phyloP scores from a whole-genome alignment of 23 tunicate genomes.

The Halocynthia aurantium region DNA sequence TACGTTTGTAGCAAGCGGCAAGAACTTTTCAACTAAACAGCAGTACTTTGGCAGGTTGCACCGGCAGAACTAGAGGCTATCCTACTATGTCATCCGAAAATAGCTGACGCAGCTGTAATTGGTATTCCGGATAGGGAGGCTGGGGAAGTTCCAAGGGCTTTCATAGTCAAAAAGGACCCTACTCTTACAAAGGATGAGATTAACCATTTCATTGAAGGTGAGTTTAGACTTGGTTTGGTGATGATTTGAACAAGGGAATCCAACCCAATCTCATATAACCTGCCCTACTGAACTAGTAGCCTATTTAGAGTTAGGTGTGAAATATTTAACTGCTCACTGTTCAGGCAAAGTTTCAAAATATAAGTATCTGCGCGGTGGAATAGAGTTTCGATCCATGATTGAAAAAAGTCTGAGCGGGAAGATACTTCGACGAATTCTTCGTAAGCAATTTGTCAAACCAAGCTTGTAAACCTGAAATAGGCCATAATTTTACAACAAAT shows the following conservation, averaged over 20 bases:
- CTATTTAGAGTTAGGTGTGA: neutral
- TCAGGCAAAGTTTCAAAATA: conserved; percentile 23
- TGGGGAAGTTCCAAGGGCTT: conserved; percentile 94
- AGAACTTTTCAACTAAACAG: neutral
- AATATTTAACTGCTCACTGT: neutral
- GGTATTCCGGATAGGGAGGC: conserved; percentile 65
- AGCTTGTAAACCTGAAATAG: neutral
- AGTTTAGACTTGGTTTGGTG: neutral
- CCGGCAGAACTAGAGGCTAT: conserved; percentile 86
- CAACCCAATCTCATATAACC: neutral
- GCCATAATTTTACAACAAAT: no score
- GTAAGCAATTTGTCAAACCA: conserved; percentile 5
- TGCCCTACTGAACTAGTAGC: neutral
- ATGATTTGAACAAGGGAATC: neutral
- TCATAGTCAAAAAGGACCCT: conserved; percentile 42
- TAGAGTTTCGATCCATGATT: conserved; percentile 14
- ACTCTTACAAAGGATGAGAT: conserved; percentile 45
- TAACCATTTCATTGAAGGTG: conserved; percentile 46
- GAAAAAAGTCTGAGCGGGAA: conserved; percentile 10
- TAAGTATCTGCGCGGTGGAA: conserved; percentile 20
- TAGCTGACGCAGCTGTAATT: conserved; percentile 75
- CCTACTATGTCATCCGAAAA: conserved; percentile 45
- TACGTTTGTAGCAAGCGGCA: no score
- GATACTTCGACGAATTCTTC: conserved; percentile 3
- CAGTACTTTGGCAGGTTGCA: conserved; percentile 29